Evolutionary conservation across 2,113 vertebrate species (phyloP).

Genomic region (Otis tarda): DNA sequence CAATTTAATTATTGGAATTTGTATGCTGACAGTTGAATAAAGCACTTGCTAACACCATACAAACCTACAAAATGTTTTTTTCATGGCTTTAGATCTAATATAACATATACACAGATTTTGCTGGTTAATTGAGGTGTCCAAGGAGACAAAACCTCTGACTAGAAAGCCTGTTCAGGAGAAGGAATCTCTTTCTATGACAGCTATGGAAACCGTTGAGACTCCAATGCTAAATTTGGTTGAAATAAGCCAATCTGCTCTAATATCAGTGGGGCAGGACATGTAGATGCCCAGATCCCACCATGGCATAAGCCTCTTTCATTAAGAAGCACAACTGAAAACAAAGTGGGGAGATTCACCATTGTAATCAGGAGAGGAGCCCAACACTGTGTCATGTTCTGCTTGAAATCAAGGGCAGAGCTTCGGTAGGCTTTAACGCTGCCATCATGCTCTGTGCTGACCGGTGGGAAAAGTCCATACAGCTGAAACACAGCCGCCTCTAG

Average conservation of each 20-base stretch:
- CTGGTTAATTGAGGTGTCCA: neutral
- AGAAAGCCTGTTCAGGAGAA: neutral
- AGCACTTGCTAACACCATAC: neutral
- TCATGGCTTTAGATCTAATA: neutral
- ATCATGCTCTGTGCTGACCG: accelerated
- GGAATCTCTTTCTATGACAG: neutral
- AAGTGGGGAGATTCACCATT: neutral
- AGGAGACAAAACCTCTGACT: neutral
- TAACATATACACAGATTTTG: neutral
- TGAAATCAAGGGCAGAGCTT: neutral
- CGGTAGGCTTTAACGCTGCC: neutral
- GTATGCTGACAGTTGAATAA: neutral
- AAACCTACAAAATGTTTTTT: neutral
- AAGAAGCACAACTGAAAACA: neutral
- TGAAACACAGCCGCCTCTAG: neutral
- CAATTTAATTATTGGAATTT: slow-evolving; percentile 90
- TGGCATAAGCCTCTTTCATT: neutral
- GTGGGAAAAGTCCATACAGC: neutral
- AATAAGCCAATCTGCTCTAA: neutral
- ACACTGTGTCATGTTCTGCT: neutral
- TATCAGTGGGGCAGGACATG: accelerated
- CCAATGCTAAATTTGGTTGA: neutral
- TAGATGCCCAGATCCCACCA: neutral
- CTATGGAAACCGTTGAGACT: neutral
- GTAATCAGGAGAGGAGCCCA: neutral